These are phyloP conservation scores for Nycticryphes semicollaris DNA, from an alignment of 2,113 vertebrate genomes.

Conservation along the genomic window DNA sequence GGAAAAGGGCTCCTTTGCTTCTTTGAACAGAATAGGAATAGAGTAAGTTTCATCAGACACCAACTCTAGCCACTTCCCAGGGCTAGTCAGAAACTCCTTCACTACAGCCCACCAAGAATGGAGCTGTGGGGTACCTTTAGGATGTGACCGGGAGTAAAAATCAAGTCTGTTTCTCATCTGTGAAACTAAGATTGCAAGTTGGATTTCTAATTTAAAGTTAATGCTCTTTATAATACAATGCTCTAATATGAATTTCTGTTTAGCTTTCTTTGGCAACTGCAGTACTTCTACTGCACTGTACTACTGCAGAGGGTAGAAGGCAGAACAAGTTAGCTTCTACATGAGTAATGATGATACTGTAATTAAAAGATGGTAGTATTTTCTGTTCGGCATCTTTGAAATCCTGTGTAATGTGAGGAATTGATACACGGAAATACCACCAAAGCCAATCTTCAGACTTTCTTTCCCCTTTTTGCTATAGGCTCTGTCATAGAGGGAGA, in stretches of 20 bases:
- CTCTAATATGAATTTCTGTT: neutral
- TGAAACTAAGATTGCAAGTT: neutral
- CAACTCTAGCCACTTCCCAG: neutral
- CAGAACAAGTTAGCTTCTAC: neutral
- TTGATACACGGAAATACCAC: neutral
- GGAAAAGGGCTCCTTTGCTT: neutral
- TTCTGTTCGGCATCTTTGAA: neutral
- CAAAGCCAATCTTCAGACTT: neutral
- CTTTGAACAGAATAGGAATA: slow-evolving; percentile 1
- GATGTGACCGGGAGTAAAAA: neutral
- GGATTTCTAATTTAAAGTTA: neutral
- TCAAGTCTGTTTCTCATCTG: neutral
- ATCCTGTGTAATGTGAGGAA: neutral
- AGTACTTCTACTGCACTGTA: neutral
- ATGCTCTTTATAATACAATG: neutral
- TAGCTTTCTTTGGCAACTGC: neutral
- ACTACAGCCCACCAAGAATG: neutral
- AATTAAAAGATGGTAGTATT: neutral
- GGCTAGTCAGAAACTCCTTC: neutral
- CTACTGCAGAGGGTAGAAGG: neutral
- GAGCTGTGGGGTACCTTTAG: neutral
- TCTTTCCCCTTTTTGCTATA: neutral
- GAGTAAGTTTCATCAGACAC: neutral
- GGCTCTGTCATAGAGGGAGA: neutral
- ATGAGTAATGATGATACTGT: neutral